These are phyloP conservation scores for Troides helena DNA, from an alignment of 2,888 invertebrate species.

Conservation along the genomic window DNA sequence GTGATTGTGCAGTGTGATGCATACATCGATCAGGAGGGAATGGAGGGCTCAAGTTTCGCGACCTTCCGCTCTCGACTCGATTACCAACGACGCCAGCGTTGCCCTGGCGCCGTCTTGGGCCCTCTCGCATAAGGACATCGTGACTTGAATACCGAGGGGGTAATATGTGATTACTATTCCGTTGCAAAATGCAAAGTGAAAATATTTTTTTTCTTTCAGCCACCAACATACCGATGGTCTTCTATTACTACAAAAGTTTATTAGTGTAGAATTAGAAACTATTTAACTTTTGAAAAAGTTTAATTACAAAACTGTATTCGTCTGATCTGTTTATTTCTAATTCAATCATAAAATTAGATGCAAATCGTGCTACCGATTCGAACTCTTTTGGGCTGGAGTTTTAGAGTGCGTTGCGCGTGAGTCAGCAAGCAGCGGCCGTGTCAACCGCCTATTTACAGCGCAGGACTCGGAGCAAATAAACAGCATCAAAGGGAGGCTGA, in stretches of 20 bases:
- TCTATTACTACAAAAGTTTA: no score
- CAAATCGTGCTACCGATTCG: constrained; percentile 43
- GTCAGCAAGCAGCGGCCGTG: constrained; percentile 71
- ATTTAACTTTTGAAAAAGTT: no score
- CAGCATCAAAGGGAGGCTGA: constrained; percentile 76
- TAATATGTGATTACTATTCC: constrained; percentile 43
- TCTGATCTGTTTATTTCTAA: background rate
- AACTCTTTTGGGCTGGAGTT: constrained; percentile 50
- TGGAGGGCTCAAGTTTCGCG: constrained; percentile 71
- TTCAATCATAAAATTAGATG: background rate
- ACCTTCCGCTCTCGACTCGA: constrained; percentile 72
- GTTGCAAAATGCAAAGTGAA: constrained; percentile 4
- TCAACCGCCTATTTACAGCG: constrained; percentile 79
- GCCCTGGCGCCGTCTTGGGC: constrained; percentile 64
- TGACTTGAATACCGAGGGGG: constrained; percentile 50
- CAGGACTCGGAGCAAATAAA: constrained; percentile 78
- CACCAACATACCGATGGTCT: background rate
- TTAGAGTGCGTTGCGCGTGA: constrained; percentile 58
- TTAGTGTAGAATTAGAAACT: no score
- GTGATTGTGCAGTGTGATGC: constrained; percentile 40
- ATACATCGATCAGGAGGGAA: constrained; percentile 61
- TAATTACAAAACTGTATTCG: no score
- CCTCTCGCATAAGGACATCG: constrained; percentile 52
- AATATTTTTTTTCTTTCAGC: background rate
- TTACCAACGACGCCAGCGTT: constrained; percentile 71